Conservation (phyloP, 2,797 vertebrate genomes). For the Bradypodion ventrale region DNA sequence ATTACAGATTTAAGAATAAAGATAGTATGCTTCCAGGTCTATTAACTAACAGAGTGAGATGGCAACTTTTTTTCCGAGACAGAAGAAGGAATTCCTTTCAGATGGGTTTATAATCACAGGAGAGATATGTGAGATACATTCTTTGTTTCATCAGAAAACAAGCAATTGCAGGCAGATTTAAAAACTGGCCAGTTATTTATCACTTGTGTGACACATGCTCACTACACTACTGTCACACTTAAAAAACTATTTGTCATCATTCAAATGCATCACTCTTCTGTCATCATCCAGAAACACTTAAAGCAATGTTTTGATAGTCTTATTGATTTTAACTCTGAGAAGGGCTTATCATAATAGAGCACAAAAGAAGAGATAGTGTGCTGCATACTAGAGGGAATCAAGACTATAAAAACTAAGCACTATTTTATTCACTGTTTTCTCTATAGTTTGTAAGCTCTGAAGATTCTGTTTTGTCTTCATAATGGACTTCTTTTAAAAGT, state of each 20-base stretch:
- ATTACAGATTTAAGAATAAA: conserved; percentile 46
- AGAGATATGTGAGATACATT: neutral
- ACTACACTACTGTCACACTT: neutral
- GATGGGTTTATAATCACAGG: conserved; percentile 6
- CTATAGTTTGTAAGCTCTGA: neutral
- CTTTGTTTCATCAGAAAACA: conserved; percentile 22
- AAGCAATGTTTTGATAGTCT: conserved; percentile 26
- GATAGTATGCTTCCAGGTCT: conserved; percentile 59
- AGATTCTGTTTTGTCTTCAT: neutral
- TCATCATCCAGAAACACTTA: conserved; percentile 23
- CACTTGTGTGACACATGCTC: neutral
- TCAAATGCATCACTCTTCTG: conserved; percentile 20
- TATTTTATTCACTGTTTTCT: neutral
- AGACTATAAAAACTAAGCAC: neutral
- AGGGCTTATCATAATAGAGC: conserved; percentile 22
- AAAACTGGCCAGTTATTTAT: conserved; percentile 32
- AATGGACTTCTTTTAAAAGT: too few species aligned
- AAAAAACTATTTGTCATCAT: conserved; percentile 1
- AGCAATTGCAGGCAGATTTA: neutral
- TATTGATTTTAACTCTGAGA: conserved; percentile 11
- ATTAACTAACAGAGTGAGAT: conserved; percentile 55
- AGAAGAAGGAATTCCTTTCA: conserved; percentile 36
- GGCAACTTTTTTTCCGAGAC: conserved; percentile 46
- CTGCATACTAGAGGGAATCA: neutral
- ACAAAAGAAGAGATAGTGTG: neutral